Base-by-base conservation (phyloP, 2,888 invertebrate genomes). In the Meteorus cinctellus region DNA sequence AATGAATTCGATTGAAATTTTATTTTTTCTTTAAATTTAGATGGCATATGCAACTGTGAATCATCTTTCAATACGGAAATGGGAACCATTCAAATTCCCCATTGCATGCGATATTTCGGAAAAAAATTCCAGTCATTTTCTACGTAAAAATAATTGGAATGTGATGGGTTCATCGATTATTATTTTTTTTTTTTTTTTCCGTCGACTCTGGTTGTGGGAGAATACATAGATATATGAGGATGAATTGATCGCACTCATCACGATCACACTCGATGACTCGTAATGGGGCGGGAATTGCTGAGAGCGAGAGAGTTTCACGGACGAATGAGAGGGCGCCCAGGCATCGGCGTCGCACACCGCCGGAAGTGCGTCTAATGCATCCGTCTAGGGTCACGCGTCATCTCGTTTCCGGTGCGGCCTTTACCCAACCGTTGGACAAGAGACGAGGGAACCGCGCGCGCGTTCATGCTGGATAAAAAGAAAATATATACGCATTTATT, bases 341-440 rank as follows among this genome's bases (percentile, higher is more conserved):
- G 78, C 84, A 86, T 86, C 19, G 34, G 85, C 88, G 88, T 88
- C 87, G 87, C 80, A 83, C 86, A 55, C 55, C 82, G 82, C 91
- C 91, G 92, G 92, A 92, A 91, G 92, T 91, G 90, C 91, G 91
- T 91, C 92, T 92, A 92, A 92, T 92, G 92, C 91, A 92, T 92
- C 91, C 91, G 91, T 88, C 88, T 89, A 86, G 88, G 89, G 88
- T 88, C 88, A 88, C 88, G 87, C 87, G 89, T 86, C 88, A 86
- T 86, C 87, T 83, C 86, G 85, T 86, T 89, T 89, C 89, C 89
- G 87, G 85, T 82, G 83, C 83, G 82, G 85, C 87, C 88, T 89
- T 89, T 89, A 88, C 84, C 85, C 68, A 62, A 36, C 65, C 60
- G 60, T 55, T 36, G 59, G 45, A 8, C 19, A 24, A 55, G 70